Evolutionary conservation across 2,113 vertebrate genomes (phyloP), one percentile per base, ranked within the genome.

Genomic region (Centrocercus urophasianus): DNA sequence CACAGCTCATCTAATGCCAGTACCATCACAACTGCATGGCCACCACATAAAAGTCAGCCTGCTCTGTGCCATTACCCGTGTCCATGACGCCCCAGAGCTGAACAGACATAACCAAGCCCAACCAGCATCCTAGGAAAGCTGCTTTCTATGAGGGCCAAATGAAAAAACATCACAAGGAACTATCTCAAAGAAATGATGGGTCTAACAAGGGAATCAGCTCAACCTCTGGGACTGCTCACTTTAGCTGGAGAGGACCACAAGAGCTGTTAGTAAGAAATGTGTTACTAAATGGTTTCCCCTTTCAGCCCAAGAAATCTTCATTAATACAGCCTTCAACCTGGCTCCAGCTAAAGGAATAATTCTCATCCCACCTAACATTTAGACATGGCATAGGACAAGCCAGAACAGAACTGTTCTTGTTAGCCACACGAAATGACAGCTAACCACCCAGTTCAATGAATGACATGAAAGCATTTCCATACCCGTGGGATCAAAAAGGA

Each of bases 61-160:
- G 52, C 61, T 14, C 64, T 20, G 7, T 12, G 56, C 91, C 96
- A 80, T 43, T 84, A 81, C 30, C 79, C 16, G 25, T 27, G 25
- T 16, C 94, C 88, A 88, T 94, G 95, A 96, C 86, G 96, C 83
- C 90, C 82, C 7, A 5, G 28, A 63, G 86, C 48, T 30, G 11
- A 97, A 95, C 69, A 96, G 90, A 95, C 70, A 77, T 9, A 30
- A 75, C 43, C 73, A 95, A 85, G 90, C 90, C 85, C 92, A 95
- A 84, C 36, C 85, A 76, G 69, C 38, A 34, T 2, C 6, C 32
- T 66, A 57, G 83, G n/a, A 86, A 96, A 96, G 64, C 59, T 86
- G 74, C 48, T 94, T 96, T 92, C 90, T 90, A 4, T 8, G 57
- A 50, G 7, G 38, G 25, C 36, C 36, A 28, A 64, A 86, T 47